Evolutionary conservation across 1,140 invertebrate genomes (phyloP), one percentile per base, ranked within the genome.

Genomic region (Meloidogyne hapla): DNA sequence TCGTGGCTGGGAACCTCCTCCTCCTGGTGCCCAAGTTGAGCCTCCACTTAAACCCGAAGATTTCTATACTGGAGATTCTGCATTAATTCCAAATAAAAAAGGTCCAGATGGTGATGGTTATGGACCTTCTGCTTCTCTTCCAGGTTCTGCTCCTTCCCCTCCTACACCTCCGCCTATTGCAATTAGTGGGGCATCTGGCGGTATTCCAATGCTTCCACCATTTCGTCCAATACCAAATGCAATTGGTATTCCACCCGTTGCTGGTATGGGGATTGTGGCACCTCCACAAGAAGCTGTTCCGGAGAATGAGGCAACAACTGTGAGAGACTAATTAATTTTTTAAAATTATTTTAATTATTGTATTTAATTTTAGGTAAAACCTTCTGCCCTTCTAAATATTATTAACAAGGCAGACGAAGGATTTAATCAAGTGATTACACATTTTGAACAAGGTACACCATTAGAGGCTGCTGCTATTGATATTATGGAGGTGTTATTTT

Each of bases 41-140:
- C 71, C 73, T 33, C 38, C 83, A 75, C 62, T 72, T 21, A 64
- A 83, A 74, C 33, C 70, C 42, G 84, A 83, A 66, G 81, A 84
- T 61, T 81, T 80, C 45, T 86, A 86, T 69, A 86, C 84, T 23
- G 84, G 85, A 25, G 85, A 86, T 8, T 87, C 85, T 12, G 85
- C 82, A 15, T 72, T 87, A 23, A 71, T 61, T 21, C 80, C 86
- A 13, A 87, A 87, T 38, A 66, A 70, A 38, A 76, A 74, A 12
- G 85, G 85, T 15, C 85, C 85, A 61, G 84, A 80, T 65, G 85
- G 85, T n/a, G 85, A 86, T 72, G 85, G 85, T n/a, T 86, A 86
- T 72, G 84, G 83, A 45, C 83, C 85, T 12, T 75, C 85, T 56
- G 77, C 83, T 10, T 48, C 45, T 4, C 81, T 85, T 66, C 81